Conservation (phyloP, 2,888 invertebrate genomes). For the Diaprepes abbreviatus region DNA sequence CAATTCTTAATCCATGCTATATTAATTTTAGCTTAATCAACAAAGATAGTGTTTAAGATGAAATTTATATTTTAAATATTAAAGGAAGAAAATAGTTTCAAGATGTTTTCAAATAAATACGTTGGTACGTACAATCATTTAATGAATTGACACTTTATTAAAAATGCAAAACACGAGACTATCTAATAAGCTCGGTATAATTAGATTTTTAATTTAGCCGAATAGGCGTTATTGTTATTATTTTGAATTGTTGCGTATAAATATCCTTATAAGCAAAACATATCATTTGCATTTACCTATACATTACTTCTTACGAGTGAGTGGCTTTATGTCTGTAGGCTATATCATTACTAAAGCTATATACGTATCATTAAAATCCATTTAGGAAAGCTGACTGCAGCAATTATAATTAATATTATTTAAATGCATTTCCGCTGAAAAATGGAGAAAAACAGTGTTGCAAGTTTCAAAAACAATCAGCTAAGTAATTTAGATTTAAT, state of each 20-base stretch:
- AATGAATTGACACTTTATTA: too few relatives aligned
- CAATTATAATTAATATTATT: conserved; percentile 48
- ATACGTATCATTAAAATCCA: conserved; percentile 42
- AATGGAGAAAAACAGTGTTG: conserved; percentile 27
- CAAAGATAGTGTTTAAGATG: too few relatives aligned
- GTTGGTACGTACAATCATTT: too few relatives aligned
- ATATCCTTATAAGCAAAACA: conserved; percentile 25
- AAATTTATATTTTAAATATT: too few relatives aligned
- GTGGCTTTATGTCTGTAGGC: conserved; percentile 18
- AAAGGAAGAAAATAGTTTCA: too few relatives aligned
- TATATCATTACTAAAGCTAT: conserved; percentile 21
- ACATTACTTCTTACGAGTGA: conserved; percentile 30
- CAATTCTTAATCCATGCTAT: too few relatives aligned
- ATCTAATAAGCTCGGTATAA: not conserved
- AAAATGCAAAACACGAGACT: too few relatives aligned
- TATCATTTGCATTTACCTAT: conserved; percentile 35
- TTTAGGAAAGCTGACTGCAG: conserved; percentile 40
- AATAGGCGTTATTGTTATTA: not conserved
- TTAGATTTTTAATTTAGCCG: not conserved
- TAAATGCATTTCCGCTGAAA: conserved; percentile 43
- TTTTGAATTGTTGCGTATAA: conserved; percentile 10
- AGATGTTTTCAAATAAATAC: too few relatives aligned
- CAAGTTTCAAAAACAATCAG: conserved; percentile 37
- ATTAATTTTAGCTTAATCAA: too few relatives aligned
- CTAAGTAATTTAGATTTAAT: conserved; percentile 47